Evolutionary conservation across 2,888 invertebrate species (phyloP).

Genomic region (Thera obeliscata): DNA sequence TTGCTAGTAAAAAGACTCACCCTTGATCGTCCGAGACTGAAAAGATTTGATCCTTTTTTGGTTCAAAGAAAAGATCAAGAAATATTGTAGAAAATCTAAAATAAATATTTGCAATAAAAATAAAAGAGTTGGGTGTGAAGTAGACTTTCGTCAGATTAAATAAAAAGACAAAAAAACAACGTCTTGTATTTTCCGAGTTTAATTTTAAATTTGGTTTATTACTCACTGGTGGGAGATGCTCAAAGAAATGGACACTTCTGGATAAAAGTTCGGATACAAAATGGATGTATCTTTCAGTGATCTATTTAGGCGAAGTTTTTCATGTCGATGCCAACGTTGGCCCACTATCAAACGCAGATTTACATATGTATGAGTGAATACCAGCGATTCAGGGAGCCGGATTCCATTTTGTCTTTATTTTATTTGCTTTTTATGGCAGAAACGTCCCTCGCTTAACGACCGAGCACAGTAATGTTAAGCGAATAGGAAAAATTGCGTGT

Average conservation of each 20-base stretch:
- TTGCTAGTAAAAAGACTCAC: slow-evolving; percentile 11
- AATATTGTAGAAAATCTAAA: too few relatives aligned
- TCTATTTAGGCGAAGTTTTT: slow-evolving; percentile 15
- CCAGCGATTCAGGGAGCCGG: slow-evolving; percentile 50
- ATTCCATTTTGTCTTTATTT: slow-evolving; percentile 62
- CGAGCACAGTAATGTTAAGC: slow-evolving; percentile 60
- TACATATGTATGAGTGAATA: slow-evolving; percentile 61
- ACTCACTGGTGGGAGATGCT: background rate
- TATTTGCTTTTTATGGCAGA: slow-evolving; percentile 63
- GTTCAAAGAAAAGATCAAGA: background rate
- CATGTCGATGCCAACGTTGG: slow-evolving; percentile 21
- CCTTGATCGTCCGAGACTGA: background rate
- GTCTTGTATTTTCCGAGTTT: too few relatives aligned
- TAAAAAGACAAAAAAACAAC: too few relatives aligned
- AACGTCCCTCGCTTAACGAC: slow-evolving; percentile 60
- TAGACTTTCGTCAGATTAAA: too few relatives aligned
- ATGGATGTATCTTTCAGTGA: slow-evolving; percentile 12
- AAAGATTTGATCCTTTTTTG: background rate
- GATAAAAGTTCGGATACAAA: slow-evolving; percentile 4
- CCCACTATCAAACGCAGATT: slow-evolving; percentile 60
- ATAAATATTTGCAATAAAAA: too few relatives aligned
- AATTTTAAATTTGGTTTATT: background rate
- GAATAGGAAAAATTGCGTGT: slow-evolving; percentile 55
- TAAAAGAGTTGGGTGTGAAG: too few relatives aligned
- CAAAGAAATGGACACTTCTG: slow-evolving; percentile 3